These are phyloP conservation scores for Aphyosemion australe DNA, from an alignment of 2,113 vertebrate species.

Conservation along the genomic window DNA sequence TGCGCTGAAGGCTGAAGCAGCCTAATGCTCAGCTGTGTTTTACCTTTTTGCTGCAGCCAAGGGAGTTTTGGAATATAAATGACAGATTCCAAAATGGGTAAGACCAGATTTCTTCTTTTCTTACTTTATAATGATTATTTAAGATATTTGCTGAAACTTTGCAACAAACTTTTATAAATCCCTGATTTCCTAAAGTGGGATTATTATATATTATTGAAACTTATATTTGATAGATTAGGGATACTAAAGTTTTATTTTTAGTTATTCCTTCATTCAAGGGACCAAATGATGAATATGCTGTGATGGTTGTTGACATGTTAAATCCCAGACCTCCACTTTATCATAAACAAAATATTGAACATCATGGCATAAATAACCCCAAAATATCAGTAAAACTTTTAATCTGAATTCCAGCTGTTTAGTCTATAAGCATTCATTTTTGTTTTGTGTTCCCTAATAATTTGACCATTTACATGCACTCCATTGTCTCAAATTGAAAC, in stretches of 20 bases:
- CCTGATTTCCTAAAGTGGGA: background rate
- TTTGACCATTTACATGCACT: background rate
- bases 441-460: too few species aligned
- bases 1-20: background rate
- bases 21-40: background rate
- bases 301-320: background rate
- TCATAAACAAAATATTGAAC: background rate
- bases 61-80: constrained; percentile 50
- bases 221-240: too few species aligned
- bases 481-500: background rate
- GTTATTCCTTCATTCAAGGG: background rate
- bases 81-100: constrained; percentile 71
- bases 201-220: too few species aligned
- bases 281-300: background rate
- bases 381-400: background rate
- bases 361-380: too few species aligned
- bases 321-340: background rate
- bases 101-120: constrained; percentile 7
- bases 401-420: background rate
- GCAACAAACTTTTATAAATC: background rate
- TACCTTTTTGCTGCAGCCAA: background rate
- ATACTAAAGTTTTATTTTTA: too few species aligned
- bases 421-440: background rate
- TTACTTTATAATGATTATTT: background rate
- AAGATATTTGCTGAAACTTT: background rate